Conservation (phyloP, 2,113 vertebrate genomes). For the zebrafish (Danio rerio) region GRCz12tu NC_133181.1:34532001-34532500, state of each 20-base stretch:
- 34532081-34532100: neutral
- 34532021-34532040: neutral
- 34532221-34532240: neutral
- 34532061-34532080: neutral
- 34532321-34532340: neutral
- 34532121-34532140: neutral
- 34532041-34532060: neutral
- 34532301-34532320: neutral
- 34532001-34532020: neutral
- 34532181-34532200: neutral
- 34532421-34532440: neutral
- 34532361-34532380: no score
- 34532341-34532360: no score
- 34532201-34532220: no score
- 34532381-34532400: no score
- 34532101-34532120: neutral
- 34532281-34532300: neutral
- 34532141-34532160: neutral
- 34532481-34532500: neutral
- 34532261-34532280: no score
- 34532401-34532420: no score
- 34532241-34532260: neutral
- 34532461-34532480: neutral
- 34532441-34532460: neutral
- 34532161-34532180: neutral